Evolutionary conservation across 2,797 vertebrate genomes (phyloP), one percentile per base, ranked within the genome.

Genomic region (Morelia viridis): DNA sequence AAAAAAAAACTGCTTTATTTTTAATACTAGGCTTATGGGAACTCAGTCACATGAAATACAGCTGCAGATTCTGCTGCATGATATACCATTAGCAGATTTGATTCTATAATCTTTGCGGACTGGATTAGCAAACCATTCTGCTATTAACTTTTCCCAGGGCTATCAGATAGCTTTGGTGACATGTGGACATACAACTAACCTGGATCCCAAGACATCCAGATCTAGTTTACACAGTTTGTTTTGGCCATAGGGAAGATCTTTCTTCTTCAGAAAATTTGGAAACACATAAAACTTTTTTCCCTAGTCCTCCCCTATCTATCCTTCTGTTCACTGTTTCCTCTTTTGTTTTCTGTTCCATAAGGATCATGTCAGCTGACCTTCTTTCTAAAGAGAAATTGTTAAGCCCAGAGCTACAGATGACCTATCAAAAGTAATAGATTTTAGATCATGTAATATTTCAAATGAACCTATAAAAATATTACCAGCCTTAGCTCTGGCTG

Each of bases 31-130:
- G 12, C 64, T 88, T 58, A 76, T 41, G 86, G 87, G 41, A 85
- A 89, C 17, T 76, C 8, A 24, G 41, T 85, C 87, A 64, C 11
- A 11, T 89, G 83, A 89, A 58, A 62, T 62, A 61, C 90, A 26
- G 35, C 64, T 0, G 0, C 57, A 80, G 83, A 90, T 90, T 89
- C 56, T 76, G 41, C 57, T 61, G 41, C 64, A 86, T 61, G 91
- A 57, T 90, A 87, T 61, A 53, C 64, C 88, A 87, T 87, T 92
- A 56, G 56, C 88, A 80, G 64, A 80, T 90, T 87, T 90, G 88
- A 65, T 56, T 92, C 64, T 76, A 76, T 92, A 64, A 90, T 90
- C 65, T 53, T 92, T 56, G 24, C 57, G 62, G 58, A 57, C 57
- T 90, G 58, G 84, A 90, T 87, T 56, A 87, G 57, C 28, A 62